Evolutionary conservation across 2,888 invertebrate species (phyloP).

Genomic region (Tenthredo notha): DNA sequence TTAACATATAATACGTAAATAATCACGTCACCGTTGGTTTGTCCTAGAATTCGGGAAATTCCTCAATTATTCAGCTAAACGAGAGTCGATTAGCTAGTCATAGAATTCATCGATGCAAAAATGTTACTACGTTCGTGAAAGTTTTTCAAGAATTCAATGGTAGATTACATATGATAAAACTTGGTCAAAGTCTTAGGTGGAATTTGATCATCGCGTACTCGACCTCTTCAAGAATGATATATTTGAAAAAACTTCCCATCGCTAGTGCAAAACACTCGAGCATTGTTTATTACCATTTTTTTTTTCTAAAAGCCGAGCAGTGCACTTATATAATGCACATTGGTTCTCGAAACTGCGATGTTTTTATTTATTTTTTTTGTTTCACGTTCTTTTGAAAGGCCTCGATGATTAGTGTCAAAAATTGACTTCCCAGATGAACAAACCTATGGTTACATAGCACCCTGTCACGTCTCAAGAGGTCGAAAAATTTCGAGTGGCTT

Average conservation of each 20-base stretch:
- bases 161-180: neutral
- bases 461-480: conserved; percentile 35
- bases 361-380: conserved; percentile 56
- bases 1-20: conserved; percentile 15
- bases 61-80: neutral
- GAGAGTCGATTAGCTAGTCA: neutral
- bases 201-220: neutral
- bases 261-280: conserved; percentile 13
- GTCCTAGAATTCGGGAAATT: conserved; percentile 39
- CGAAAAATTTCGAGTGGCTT: conserved; percentile 15
- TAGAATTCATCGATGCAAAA: neutral
- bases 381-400: conserved; percentile 61
- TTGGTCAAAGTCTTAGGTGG: neutral
- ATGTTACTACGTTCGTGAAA: neutral
- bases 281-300: neutral
- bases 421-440: conserved; percentile 56
- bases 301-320: neutral
- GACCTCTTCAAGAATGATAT: neutral
- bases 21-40: conserved; percentile 39
- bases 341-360: conserved; percentile 58
- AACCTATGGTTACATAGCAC: conserved; percentile 12
- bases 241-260: conserved; percentile 4
- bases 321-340: neutral
- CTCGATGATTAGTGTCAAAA: conserved; percentile 66
- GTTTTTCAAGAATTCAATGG: neutral